Evolutionary conservation across 2,113 vertebrate species (phyloP).

Genomic region (Psophia crepitans): DNA sequence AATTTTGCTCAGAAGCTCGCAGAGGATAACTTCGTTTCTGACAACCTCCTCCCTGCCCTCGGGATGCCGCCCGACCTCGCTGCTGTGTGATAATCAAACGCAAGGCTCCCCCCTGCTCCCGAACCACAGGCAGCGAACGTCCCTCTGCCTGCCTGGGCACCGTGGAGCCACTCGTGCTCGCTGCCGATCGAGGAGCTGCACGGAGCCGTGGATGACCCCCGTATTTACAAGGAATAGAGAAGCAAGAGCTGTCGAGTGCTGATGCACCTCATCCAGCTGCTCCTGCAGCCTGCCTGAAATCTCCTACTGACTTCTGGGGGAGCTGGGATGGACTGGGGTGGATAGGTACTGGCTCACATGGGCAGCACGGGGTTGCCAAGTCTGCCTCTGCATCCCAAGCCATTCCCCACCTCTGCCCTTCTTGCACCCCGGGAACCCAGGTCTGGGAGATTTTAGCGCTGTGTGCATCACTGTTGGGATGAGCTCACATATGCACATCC

Average conservation of each 20-base stretch:
- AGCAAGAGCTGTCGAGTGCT: neutral
- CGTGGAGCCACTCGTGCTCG: accelerated
- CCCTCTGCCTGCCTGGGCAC: neutral
- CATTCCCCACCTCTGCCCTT: neutral
- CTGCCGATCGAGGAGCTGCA: neutral
- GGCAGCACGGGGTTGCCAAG: neutral
- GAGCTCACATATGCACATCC: neutral
- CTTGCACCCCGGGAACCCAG: neutral
- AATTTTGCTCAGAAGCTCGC: neutral
- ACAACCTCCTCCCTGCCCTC: neutral
- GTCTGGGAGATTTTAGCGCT: neutral
- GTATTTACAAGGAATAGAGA: no score
- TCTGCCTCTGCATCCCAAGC: neutral
- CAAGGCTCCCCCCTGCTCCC: neutral
- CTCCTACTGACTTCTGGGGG: neutral
- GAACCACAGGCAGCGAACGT: accelerated
- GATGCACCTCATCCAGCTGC: neutral
- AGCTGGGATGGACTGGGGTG: neutral
- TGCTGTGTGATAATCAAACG: neutral
- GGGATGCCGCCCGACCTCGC: neutral
- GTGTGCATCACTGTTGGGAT: neutral
- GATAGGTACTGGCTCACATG: neutral
- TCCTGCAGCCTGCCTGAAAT: neutral
- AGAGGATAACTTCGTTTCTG: neutral
- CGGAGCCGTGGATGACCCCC: accelerated